Conservation (phyloP, 2,797 vertebrate species). For the Sardinella longiceps region DNA sequence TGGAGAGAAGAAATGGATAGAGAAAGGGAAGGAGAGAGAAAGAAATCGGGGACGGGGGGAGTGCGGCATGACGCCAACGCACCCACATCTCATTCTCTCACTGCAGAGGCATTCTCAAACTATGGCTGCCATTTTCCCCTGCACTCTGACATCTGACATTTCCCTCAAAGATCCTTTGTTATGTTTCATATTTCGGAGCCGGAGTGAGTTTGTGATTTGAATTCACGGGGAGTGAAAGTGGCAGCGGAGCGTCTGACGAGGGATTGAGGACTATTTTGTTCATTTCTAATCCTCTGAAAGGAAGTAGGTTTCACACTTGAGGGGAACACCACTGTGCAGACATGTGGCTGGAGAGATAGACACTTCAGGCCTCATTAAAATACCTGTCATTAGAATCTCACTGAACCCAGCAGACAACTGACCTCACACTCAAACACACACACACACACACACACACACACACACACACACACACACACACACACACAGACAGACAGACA, state of each 20-base stretch:
- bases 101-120: slow-evolving; percentile 2
- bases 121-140: slow-evolving; percentile 6
- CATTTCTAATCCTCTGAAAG: background rate
- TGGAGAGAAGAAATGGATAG: background rate
- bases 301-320: background rate
- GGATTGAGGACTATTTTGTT: background rate
- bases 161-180: slow-evolving; percentile 20
- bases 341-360: background rate
- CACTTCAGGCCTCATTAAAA: background rate
- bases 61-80: background rate
- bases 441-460: background rate
- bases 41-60: background rate
- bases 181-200: background rate
- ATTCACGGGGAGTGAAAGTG: background rate
- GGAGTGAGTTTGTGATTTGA: background rate
- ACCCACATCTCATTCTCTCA: background rate
- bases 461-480: background rate
- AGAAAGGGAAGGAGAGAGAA: background rate
- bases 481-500: background rate
- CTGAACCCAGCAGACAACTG: background rate
- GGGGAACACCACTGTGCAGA: background rate
- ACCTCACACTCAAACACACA: background rate
- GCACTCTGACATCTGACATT: slow-evolving; percentile 13
- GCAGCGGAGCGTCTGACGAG: background rate
- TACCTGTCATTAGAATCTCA: background rate